Evolutionary conservation across 2,888 invertebrate species (phyloP).

Genomic region (Malachius bipustulatus): DNA sequence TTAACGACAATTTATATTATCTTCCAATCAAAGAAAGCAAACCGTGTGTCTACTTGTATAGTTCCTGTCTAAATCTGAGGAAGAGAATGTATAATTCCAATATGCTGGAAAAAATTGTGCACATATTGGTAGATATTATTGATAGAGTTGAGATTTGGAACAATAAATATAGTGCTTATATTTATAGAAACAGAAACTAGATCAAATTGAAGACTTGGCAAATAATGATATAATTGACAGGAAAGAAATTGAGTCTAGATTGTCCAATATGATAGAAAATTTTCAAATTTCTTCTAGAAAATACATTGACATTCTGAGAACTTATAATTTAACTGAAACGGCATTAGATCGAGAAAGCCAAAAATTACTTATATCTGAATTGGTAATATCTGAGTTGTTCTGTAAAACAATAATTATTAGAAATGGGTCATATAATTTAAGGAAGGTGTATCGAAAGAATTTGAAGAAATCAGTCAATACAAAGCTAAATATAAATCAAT

Average conservation of each 20-base stretch:
- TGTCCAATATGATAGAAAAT: constrained; percentile 31
- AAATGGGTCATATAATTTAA: too few species aligned
- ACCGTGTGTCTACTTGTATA: constrained; percentile 52
- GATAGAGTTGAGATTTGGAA: constrained; percentile 5
- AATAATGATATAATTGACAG: too few species aligned
- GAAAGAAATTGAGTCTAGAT: constrained; percentile 25
- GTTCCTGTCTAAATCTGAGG: constrained; percentile 53
- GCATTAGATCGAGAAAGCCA: constrained; percentile 28
- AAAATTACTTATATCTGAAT: constrained; percentile 25
- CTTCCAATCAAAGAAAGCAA: constrained; percentile 42
- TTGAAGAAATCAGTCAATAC: too few species aligned
- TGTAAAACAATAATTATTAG: too few species aligned
- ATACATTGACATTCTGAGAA: constrained; percentile 33
- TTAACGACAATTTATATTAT: constrained; percentile 26
- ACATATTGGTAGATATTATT: constrained; percentile 18
- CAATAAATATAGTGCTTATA: constrained; percentile 5
- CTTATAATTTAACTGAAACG: constrained; percentile 22
- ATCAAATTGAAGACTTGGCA: constrained; percentile 32
- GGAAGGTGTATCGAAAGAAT: too few species aligned
- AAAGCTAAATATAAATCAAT: too few species aligned
- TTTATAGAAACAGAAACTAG: constrained; percentile 32
- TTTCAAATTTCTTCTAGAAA: constrained; percentile 29
- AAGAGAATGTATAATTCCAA: constrained; percentile 57
- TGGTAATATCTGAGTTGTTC: constrained; percentile 21
- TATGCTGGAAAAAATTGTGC: constrained; percentile 52